phyloP scores from a whole-genome alignment of 2,797 vertebrate species.

The Anguilla megastoma region DNA sequence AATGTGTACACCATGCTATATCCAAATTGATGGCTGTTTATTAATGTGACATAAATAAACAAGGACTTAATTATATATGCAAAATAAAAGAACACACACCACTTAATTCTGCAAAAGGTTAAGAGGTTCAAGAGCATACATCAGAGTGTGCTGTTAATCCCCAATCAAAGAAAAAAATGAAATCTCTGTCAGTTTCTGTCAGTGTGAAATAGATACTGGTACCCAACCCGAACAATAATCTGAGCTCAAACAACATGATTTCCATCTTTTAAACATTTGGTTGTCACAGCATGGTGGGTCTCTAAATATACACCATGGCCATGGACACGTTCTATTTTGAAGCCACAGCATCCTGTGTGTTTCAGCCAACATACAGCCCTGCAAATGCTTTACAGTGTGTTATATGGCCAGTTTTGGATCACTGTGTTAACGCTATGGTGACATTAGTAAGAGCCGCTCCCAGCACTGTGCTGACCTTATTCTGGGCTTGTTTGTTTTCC shows the following conservation, averaged over 20 bases:
- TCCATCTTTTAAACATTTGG: conserved; percentile 25
- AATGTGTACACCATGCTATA: not conserved
- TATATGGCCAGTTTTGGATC: not conserved
- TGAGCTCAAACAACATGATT: not conserved
- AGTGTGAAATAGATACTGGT: conserved; percentile 13
- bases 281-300: not conserved
- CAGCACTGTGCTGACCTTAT: conserved; percentile 14
- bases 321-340: conserved; percentile 49
- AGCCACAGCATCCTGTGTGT: conserved; percentile 42
- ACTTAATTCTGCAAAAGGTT: not conserved
- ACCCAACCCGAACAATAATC: not conserved
- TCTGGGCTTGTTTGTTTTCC: conserved; percentile 23
- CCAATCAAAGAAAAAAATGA: not conserved
- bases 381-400: not conserved
- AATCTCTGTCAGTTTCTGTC: not conserved
- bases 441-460: conserved; percentile 12
- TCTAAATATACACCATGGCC: conserved; percentile 39
- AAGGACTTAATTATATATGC: not conserved
- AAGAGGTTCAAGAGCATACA: not conserved
- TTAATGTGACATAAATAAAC: not conserved
- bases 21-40: not conserved
- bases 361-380: not conserved
- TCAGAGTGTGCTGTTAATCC: conserved; percentile 8
- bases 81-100: not conserved
- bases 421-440: conserved; percentile 5